Conservation (phyloP, 2,113 vertebrate species). For the Ameiurus melas region DNA sequence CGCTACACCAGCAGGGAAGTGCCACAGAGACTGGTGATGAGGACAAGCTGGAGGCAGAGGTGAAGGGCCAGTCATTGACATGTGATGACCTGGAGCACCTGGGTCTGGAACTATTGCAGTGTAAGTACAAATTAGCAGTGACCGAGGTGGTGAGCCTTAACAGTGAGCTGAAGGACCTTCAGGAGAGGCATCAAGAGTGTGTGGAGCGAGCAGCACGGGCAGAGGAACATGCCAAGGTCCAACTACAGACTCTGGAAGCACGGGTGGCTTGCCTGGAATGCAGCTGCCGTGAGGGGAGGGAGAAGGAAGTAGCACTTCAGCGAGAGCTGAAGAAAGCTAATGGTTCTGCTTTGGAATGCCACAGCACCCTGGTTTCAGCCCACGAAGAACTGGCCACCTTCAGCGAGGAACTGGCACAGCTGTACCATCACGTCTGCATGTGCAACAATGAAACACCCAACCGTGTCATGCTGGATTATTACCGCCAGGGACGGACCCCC, state of each 20-base stretch:
- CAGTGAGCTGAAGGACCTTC: slow-evolving; percentile 86
- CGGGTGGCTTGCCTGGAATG: slow-evolving; percentile 82
- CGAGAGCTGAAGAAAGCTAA: slow-evolving; percentile 80
- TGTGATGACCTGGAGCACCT: slow-evolving; percentile 75
- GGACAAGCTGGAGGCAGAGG: slow-evolving; percentile 37
- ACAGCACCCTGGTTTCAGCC: slow-evolving; percentile 83
- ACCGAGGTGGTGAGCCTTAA: slow-evolving; percentile 94
- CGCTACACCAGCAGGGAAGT: slow-evolving; percentile 78
- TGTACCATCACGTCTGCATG: slow-evolving; percentile 96
- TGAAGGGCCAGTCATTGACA: slow-evolving; percentile 35
- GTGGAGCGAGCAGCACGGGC: slow-evolving; percentile 78
- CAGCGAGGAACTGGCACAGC: slow-evolving; percentile 95
- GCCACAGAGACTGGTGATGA: slow-evolving; percentile 64
- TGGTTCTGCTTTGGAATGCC: slow-evolving; percentile 78
- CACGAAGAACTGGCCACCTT: slow-evolving; percentile 93
- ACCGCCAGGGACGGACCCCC: slow-evolving; percentile 87
- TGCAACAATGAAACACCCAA: slow-evolving; percentile 98
- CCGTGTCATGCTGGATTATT: slow-evolving; percentile 97
- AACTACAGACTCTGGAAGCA: slow-evolving; percentile 80
- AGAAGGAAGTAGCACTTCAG: slow-evolving; percentile 83
- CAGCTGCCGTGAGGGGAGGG: slow-evolving; percentile 77
- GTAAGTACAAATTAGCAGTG: slow-evolving; percentile 93
- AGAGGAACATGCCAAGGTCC: slow-evolving; percentile 74
- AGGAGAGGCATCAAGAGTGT: slow-evolving; percentile 83
- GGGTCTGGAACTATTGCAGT: slow-evolving; percentile 91